Percentiles rank a stretch among this genome's conserved stretches.
phyloP scores from a whole-genome alignment of 1,140 invertebrate species.

The Hyles vespertilio region DNA sequence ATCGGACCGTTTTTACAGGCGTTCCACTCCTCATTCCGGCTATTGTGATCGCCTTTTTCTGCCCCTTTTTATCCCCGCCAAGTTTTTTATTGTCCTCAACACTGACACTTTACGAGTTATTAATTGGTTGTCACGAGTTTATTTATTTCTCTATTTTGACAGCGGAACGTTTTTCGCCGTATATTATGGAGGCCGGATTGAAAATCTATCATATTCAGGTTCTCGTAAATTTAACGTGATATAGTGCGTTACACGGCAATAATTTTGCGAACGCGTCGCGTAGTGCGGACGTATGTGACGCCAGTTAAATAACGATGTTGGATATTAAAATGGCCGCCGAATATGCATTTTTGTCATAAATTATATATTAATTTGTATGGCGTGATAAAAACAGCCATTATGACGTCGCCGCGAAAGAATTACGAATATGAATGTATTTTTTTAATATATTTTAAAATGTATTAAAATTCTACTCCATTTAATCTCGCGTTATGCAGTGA shows the following conservation, averaged over 20 bases:
- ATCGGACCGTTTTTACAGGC: slow-evolving; percentile 67
- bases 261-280: slow-evolving; percentile 61
- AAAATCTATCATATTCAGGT: slow-evolving; percentile 75
- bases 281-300: slow-evolving; percentile 68
- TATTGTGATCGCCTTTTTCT: slow-evolving; percentile 70
- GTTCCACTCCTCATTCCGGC: slow-evolving; percentile 63
- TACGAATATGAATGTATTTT: slow-evolving; percentile 16
- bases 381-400: slow-evolving; percentile 18
- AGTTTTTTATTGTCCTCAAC: slow-evolving; percentile 68
- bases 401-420: slow-evolving; percentile 14
- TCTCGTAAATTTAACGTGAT: slow-evolving; percentile 72
- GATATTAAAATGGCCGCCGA: slow-evolving; percentile 67
- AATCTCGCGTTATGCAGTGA: not conserved
- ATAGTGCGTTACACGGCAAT: slow-evolving; percentile 69
- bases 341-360: slow-evolving; percentile 47
- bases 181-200: slow-evolving; percentile 65
- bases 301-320: slow-evolving; percentile 65
- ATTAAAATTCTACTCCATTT: slow-evolving; percentile 1
- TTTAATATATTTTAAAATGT: slow-evolving; percentile 13
- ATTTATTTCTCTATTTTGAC: slow-evolving; percentile 75
- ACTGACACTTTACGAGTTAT: slow-evolving; percentile 75
- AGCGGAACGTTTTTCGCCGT: slow-evolving; percentile 64
- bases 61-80: slow-evolving; percentile 58
- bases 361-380: slow-evolving; percentile 23
- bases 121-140: slow-evolving; percentile 75